phyloP scores from a whole-genome alignment of 2,113 vertebrate genomes.

The Dermatemys mawii region DNA sequence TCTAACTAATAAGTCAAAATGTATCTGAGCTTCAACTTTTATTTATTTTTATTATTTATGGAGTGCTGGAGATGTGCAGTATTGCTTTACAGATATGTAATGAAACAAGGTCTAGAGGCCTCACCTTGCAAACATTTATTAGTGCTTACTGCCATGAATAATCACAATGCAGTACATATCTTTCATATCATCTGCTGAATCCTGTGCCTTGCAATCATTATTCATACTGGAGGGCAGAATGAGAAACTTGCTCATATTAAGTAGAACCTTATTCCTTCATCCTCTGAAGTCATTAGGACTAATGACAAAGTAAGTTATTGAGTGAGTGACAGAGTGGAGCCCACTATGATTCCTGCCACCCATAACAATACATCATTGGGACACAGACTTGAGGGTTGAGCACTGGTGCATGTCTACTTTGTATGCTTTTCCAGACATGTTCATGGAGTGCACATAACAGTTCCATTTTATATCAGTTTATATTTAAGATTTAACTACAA shows the following conservation, averaged over 20 bases:
- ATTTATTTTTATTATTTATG: neutral
- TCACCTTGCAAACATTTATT: neutral
- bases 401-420: neutral
- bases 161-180: neutral
- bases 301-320: neutral
- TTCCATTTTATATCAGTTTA: neutral
- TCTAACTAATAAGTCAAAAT: neutral
- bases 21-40: neutral
- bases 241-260: neutral
- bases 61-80: neutral
- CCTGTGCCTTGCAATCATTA: neutral
- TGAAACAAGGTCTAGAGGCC: neutral
- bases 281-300: neutral
- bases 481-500: neutral
- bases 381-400: neutral
- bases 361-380: neutral
- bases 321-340: neutral
- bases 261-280: neutral
- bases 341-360: neutral
- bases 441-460: neutral
- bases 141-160: neutral
- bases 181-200: neutral
- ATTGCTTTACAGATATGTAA: neutral
- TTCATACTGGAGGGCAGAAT: fast-evolving
- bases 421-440: neutral